These are phyloP conservation scores for Neosalanx taihuensis DNA, from an alignment of 2,797 vertebrate species.

Conservation along the genomic window DNA sequence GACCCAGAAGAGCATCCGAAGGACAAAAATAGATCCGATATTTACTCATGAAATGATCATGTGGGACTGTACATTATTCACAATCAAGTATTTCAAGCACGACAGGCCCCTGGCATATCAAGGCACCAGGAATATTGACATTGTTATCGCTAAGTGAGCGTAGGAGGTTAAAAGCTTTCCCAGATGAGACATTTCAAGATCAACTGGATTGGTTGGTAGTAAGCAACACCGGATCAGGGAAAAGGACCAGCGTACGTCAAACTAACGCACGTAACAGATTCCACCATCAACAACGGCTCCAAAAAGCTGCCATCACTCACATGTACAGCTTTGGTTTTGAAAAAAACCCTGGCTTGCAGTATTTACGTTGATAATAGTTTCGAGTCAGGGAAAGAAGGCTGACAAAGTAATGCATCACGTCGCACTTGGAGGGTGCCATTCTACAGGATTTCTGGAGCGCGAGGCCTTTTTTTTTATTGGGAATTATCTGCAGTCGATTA, in stretches of 20 bases:
- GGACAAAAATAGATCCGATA: conserved; percentile 10
- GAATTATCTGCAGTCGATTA: conserved; percentile 67
- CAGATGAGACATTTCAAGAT: not conserved
- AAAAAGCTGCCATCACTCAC: conserved; percentile 18
- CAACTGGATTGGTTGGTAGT: not conserved
- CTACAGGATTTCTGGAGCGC: conserved; percentile 35
- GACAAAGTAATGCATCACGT: conserved; percentile 58
- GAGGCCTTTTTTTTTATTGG: conserved; percentile 57
- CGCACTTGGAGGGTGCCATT: conserved; percentile 36
- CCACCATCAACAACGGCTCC: conserved; percentile 24
- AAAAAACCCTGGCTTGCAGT: conserved; percentile 43
- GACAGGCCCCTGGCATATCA: not conserved
- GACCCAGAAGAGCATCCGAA: conserved; percentile 23
- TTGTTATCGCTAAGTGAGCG: not conserved
- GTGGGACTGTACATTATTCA: not conserved
- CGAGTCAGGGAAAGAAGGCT: conserved; percentile 33
- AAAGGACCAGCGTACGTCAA: conserved; percentile 11
- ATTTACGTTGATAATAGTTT: conserved; percentile 46
- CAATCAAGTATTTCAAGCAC: not conserved
- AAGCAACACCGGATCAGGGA: not conserved
- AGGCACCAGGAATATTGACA: not conserved
- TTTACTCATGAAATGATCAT: conserved; percentile 23
- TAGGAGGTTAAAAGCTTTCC: not conserved
- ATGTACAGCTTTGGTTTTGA: conserved; percentile 40
- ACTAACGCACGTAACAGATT: conserved; percentile 17